Evolutionary conservation across 2,888 invertebrate genomes (phyloP), one percentile per base, ranked within the genome.

Genomic region (Saturnia pavonia): DNA sequence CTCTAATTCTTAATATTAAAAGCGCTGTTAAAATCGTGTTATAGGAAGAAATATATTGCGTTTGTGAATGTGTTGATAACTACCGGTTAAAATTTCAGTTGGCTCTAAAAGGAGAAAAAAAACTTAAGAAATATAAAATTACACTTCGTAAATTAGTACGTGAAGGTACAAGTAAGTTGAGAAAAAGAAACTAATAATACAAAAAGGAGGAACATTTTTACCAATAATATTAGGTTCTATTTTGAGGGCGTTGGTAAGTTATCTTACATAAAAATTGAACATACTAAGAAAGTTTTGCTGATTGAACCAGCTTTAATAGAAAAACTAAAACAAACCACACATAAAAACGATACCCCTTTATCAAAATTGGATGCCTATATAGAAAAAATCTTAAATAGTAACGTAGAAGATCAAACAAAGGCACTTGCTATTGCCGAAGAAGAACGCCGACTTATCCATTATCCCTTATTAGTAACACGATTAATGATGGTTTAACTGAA

Each of bases 371-470:
- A 51, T 51, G 51, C 51, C 1, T 1, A 51, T 19, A 51, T 51
- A 19, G 51, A n/a, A 51, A 51, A 51, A 51, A 74, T 63, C 40
- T 63, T 63, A 25, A 63, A 63, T 4, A 27, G 63, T 25, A 63
- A 63, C 16, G 60, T 67, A 11, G 68, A 76, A n/a, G 77, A 77
- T 71, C 71, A 74, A 77, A 51, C 77, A 76, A 67, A 74, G 76
- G 72, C 77, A 75, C 72, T 71, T 78, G 60, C 68, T 67, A 74
- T 77, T 63, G 69, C 45, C 48, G 69, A 63, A 34, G 27, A 74
- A 73, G 75, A 74, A 60, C 70, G 75, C 25, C 68, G 19, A 25
- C 27, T 19, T n/a, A n/a, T n/a, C n/a, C n/a, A n/a, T n/a, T n/a
- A n/a, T n/a, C n/a, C n/a, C n/a, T n/a, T n/a, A n/a, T n/a, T n/a